Evolutionary conservation across 2,888 invertebrate species (phyloP).

Genomic region (Lottia scabra): DNA sequence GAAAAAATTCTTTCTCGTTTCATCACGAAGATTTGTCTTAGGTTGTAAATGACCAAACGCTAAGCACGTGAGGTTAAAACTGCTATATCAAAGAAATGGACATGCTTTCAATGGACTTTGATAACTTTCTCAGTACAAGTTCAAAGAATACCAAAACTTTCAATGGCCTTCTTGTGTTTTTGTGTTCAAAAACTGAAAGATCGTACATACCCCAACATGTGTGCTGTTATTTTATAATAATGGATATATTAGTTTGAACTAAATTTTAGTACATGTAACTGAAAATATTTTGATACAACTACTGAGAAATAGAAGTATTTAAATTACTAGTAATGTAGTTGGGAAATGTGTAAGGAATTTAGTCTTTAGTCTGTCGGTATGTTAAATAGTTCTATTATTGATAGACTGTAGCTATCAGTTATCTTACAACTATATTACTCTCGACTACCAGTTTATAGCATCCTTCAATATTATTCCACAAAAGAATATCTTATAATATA

Average conservation of each 20-base stretch:
- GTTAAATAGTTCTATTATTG: neutral
- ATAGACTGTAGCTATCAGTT: neutral
- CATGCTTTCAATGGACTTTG: constrained; percentile 1
- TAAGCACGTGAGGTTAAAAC: neutral
- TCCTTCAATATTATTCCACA: too few relatives aligned
- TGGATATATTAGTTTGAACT: neutral
- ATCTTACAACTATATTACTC: neutral
- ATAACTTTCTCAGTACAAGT: constrained; percentile 1
- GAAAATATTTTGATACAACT: too few relatives aligned
- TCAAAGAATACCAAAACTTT: neutral
- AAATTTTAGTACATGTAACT: too few relatives aligned
- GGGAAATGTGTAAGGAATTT: neutral
- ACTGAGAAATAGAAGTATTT: neutral
- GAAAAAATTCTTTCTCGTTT: constrained; percentile 3
- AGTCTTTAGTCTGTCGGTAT: neutral
- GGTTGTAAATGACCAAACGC: constrained; percentile 1
- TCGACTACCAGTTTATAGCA: too few relatives aligned
- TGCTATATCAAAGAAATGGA: neutral
- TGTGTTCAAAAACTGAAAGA: neutral
- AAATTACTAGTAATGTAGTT: neutral
- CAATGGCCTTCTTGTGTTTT: neutral
- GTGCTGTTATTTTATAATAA: constrained; percentile 1
- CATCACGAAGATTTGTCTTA: constrained; percentile 1
- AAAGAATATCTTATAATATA: too few relatives aligned
- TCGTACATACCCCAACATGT: neutral